Conservation (phyloP, 2,888 invertebrate genomes). For the Caenorhabditis sp. region DNA sequence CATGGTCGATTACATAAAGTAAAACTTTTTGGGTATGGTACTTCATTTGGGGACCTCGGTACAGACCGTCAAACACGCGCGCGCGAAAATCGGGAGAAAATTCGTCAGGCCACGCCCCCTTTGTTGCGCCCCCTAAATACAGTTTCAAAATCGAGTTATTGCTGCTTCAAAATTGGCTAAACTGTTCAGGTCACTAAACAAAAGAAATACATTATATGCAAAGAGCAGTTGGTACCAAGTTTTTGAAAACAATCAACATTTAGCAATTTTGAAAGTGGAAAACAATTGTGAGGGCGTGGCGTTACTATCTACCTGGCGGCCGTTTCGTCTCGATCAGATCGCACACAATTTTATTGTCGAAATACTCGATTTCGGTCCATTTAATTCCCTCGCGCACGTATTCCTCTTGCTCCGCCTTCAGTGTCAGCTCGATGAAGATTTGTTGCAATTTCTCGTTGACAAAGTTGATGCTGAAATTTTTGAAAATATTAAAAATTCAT, state of each 20-base stretch:
- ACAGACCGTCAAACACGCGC: no score
- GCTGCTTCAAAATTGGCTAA: no score
- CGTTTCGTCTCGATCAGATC: slow-evolving; percentile 84
- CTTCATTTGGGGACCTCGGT: no score
- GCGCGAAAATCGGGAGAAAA: no score
- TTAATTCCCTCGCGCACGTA: slow-evolving; percentile 80
- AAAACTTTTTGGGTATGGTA: no score
- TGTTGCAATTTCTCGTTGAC: slow-evolving; percentile 86
- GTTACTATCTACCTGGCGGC: slow-evolving; percentile 81
- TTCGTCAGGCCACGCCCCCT: no score
- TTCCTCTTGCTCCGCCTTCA: slow-evolving; percentile 83
- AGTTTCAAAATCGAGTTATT: no score
- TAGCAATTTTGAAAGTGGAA: not conserved
- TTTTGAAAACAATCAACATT: not conserved
- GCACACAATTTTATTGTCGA: slow-evolving; percentile 85
- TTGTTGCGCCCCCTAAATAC: no score
- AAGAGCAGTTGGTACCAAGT: no score
- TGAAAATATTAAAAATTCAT: not conserved
- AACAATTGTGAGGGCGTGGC: not conserved
- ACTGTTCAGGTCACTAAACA: no score
- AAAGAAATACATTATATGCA: no score
- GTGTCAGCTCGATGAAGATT: slow-evolving; percentile 85
- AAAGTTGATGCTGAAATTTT: slow-evolving; percentile 83
- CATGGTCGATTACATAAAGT: no score
- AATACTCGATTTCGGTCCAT: slow-evolving; percentile 85